Evolutionary conservation across 2,113 vertebrate genomes (phyloP).

Genomic region (Silurus asotus): DNA sequence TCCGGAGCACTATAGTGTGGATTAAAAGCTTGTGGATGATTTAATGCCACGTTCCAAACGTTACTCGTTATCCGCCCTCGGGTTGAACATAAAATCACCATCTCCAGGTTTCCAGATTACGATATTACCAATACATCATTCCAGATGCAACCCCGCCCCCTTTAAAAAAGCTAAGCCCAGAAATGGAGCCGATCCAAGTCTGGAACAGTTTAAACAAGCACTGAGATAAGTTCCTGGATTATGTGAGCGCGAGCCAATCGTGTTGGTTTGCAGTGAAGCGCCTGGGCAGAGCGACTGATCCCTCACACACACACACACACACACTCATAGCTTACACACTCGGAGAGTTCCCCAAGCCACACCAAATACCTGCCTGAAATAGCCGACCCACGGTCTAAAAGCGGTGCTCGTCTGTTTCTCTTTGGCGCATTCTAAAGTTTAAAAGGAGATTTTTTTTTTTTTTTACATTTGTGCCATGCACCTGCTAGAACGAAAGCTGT

Average conservation of each 20-base stretch:
- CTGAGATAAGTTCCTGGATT: constrained; percentile 14
- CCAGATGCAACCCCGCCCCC: not conserved
- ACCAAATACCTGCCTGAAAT: constrained; percentile 38
- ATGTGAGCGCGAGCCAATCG: constrained; percentile 6
- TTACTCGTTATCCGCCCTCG: not conserved
- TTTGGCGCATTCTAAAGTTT: not conserved
- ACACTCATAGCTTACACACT: not conserved
- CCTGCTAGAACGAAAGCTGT: constrained; percentile 7
- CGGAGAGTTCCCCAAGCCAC: not conserved
- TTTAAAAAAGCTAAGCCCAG: not conserved
- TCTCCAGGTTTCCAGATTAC: not conserved
- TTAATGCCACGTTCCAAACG: not conserved
- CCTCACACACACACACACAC: not conserved
- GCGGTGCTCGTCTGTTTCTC: not conserved
- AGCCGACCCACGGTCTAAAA: constrained; percentile 20
- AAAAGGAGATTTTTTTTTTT: constrained; percentile 10
- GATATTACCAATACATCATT: not conserved
- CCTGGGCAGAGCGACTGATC: not conserved
- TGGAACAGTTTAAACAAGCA: not conserved
- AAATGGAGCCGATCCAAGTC: not conserved
- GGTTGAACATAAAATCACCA: not conserved
- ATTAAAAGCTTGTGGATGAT: not conserved
- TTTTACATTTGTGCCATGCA: not conserved
- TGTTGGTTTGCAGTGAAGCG: not conserved
- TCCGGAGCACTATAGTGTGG: not conserved